Base-by-base conservation (phyloP, 1,140 invertebrate species). In the Neomicropteryx cornuta region DNA sequence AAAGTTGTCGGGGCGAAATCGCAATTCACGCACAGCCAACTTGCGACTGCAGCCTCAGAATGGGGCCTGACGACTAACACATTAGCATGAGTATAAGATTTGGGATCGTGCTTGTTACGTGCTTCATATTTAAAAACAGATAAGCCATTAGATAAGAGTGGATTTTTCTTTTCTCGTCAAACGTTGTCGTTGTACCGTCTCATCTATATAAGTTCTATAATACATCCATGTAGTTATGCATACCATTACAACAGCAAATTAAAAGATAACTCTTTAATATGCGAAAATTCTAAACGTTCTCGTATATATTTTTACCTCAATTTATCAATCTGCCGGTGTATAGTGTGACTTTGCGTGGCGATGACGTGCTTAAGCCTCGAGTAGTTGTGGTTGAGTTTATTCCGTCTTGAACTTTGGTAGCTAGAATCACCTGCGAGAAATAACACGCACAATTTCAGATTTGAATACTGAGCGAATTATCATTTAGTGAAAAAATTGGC, bases 271-370 rank as follows among this genome's bases (percentile, higher is more conserved):
- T 27, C 8, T 8, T 8, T 27, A 27, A 27, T 8, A 8, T 27
- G 8, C 13, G 8, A 27, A 8, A 8, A 8, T 27, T 13, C 8
- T 27, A 13, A 8, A 8, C 23, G 23, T 13, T 27, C 23, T 8
- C 8, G 23, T 13, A 27, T 8, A 27, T 13, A 27, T 8, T 8
- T 13, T 27, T 51, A 77, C 75, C 74, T 70, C 33, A 78, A 55
- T 52, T 76, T 72, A 45, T 72, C 71, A 39, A 83, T 63, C 55
- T 87, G 81, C 39, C 75, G 73, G 46, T 83, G 75, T 42, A 88
- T 83, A n/a, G 80, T 82, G 53, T 82, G 76, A 48, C 82, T 83
- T 64, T 87, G 83, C n/a, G 77, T 76, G 39, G 86, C 65, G 41
- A 88, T 83, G 41, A 85, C 69, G 45, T 82, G 79, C 39, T 84